Evolutionary conservation across 2,888 invertebrate species (phyloP).

Genomic region (Polydrusus cervinus): DNA sequence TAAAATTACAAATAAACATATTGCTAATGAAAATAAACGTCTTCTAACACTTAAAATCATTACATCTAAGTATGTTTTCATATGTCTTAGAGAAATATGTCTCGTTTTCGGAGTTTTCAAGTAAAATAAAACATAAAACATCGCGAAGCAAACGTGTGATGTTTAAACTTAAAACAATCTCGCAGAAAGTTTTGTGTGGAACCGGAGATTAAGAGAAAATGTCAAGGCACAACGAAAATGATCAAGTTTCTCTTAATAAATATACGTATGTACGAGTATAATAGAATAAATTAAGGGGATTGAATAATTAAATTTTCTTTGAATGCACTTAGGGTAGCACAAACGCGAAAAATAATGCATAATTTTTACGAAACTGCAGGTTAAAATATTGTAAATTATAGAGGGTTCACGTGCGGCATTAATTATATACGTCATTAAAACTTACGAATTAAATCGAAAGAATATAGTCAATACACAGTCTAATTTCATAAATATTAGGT

Average conservation of each 20-base stretch:
- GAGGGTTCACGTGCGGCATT: too few species aligned
- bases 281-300: conserved; percentile 43
- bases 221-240: conserved; percentile 44
- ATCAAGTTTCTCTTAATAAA: conserved; percentile 52
- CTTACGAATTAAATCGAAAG: too few species aligned
- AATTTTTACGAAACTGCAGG: too few species aligned
- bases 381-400: too few species aligned
- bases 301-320: conserved; percentile 43
- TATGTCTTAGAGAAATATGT: conserved; percentile 24
- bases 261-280: conserved; percentile 47
- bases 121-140: conserved; percentile 48
- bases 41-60: background rate
- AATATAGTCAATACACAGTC: too few species aligned
- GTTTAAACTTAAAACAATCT: conserved; percentile 50
- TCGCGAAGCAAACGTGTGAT: conserved; percentile 45
- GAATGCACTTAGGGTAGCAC: conserved; percentile 6
- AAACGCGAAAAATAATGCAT: background rate
- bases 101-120: conserved; percentile 19
- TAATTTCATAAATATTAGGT: too few species aligned
- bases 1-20: too few species aligned
- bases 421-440: too few species aligned
- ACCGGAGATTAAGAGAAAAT: conserved; percentile 51
- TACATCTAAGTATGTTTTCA: conserved; percentile 21
- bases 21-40: too few species aligned
- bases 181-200: conserved; percentile 48